These are phyloP conservation scores for Notocelia uddmanniana DNA, from an alignment of 2,888 invertebrate species.

Conservation along the genomic window DNA sequence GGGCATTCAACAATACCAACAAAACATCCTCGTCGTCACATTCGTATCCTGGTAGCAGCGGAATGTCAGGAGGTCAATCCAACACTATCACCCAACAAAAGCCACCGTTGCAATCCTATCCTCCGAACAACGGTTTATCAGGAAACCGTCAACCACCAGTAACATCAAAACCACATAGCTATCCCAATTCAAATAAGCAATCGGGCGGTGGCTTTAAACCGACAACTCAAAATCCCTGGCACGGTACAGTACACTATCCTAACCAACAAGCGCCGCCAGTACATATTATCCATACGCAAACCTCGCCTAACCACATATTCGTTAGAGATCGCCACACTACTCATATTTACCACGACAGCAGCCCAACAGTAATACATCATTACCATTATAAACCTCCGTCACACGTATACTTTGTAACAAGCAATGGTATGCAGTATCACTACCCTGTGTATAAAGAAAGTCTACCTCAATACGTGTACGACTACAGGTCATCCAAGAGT, in stretches of 20 bases:
- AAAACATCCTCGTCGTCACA: neutral
- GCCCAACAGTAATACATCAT: conserved; percentile 8
- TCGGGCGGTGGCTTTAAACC: conserved; percentile 20
- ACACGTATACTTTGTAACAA: neutral
- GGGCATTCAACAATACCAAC: neutral
- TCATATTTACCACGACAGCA: neutral
- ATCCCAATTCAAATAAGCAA: neutral
- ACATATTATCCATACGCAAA: too few relatives aligned
- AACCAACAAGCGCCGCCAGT: neutral
- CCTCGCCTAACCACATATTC: conserved; percentile 1
- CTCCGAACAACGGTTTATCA: too few relatives aligned
- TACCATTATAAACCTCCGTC: conserved; percentile 27
- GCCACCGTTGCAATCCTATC: too few relatives aligned
- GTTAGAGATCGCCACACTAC: conserved; percentile 25
- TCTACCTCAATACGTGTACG: conserved; percentile 26
- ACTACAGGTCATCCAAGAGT: conserved; percentile 28
- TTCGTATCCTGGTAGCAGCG: too few relatives aligned
- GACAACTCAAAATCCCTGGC: neutral
- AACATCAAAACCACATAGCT: neutral
- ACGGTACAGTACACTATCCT: neutral
- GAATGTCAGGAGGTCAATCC: too few relatives aligned
- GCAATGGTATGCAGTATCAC: neutral
- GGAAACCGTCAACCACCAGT: too few relatives aligned
- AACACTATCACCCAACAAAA: too few relatives aligned
- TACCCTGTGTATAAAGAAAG: conserved; percentile 20